Conservation (phyloP, 2,888 invertebrate species). For the Pristionchus exspectatus region DNA sequence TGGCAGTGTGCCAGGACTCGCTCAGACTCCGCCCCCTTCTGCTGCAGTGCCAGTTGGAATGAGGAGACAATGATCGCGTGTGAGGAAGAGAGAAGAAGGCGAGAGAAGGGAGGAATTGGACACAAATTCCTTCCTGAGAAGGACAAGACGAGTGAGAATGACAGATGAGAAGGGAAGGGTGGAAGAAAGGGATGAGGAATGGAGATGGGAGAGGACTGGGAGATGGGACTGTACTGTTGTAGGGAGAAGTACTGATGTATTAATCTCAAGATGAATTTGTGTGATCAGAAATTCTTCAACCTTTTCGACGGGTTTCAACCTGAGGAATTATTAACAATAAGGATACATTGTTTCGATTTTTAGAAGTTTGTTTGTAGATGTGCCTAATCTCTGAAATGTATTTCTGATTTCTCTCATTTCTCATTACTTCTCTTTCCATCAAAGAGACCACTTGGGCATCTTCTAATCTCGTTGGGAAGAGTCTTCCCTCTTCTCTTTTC, state of each 20-base stretch:
- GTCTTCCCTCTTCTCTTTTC: background rate
- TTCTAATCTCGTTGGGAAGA: slow-evolving; percentile 31
- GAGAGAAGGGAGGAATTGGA: slow-evolving; percentile 28
- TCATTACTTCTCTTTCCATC: background rate
- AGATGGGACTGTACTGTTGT: background rate
- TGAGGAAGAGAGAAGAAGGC: background rate
- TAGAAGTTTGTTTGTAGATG: background rate
- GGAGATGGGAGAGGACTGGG: background rate
- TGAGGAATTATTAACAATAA: background rate
- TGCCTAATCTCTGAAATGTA: background rate
- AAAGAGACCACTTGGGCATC: background rate
- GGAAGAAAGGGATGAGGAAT: background rate
- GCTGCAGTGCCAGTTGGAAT: background rate
- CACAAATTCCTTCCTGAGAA: slow-evolving; percentile 45
- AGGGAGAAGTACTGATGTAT: background rate
- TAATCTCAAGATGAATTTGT: background rate
- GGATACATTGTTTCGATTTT: background rate
- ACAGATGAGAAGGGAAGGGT: background rate
- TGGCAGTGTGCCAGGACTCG: slow-evolving; percentile 36
- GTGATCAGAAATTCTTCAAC: no score
- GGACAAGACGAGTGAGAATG: slow-evolving; percentile 44
- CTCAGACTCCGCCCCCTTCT: slow-evolving; percentile 24
- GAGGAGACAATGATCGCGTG: slow-evolving; percentile 37
- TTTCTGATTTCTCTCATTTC: background rate
- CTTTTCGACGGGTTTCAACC: no score